Base-by-base conservation (phyloP, 2,113 vertebrate genomes). In the Coturnix japonica region DNA sequence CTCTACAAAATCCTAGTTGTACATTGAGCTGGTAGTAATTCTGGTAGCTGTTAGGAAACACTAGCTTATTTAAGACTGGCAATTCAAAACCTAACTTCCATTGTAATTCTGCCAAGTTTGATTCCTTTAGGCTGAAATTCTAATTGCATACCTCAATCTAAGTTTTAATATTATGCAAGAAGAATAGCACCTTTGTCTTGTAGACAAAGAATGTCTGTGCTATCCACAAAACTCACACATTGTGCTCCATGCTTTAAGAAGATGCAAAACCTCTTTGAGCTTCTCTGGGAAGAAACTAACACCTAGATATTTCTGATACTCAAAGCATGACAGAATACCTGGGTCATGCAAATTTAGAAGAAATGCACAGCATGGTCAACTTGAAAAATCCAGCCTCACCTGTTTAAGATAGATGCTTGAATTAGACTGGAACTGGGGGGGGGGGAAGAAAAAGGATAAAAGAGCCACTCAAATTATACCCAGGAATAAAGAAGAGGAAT, bases 31-130 rank as follows among this genome's bases (percentile, higher is more conserved):
- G 6, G 43, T 51, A 75, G 65, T 17, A 67, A 81, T 74, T 64
- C 46, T 39, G 91, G 74, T 56, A 87, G 77, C 73, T 94, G 61
- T 77, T 71, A 67, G 65, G 77, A 94, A 86, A 86, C 77, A 30
- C 73, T 77, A 77, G 13, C 23, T 83, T 95, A 70, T 14, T 49
- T 72, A 89, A 90, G 21, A 37, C 19, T n/a, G 83, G 20, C 23
- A 30, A 86, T 66, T 73, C 80, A 80, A 88, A 93, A 19, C 71
- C 10, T 41, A 74, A 6, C 54, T 89, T 51, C 31, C 65, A 22
- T 7, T 18, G 12, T 67, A 67, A 84, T 67, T 63, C 65, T 81
- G 77, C 73, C 83, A 91, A 71, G 23, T 63, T 70, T 21, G 49
- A 90, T 61, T 44, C 41, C 81, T 66, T 77, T 73, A 74, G 70